Evolutionary conservation across 1,140 invertebrate genomes (phyloP).

Genomic region (Nephotettix cincticeps): DNA sequence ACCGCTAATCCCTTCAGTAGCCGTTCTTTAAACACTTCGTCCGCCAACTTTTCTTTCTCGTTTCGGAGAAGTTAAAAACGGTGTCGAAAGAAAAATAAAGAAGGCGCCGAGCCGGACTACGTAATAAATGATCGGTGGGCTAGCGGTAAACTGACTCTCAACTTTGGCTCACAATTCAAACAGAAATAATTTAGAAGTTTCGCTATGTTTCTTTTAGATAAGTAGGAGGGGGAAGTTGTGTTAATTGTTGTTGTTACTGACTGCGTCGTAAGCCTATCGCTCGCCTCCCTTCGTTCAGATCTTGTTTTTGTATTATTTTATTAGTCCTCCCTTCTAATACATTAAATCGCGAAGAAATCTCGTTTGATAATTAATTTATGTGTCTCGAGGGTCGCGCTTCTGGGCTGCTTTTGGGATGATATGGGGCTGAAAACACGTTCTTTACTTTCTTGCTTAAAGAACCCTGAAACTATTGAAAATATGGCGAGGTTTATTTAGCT

Average conservation of each 20-base stretch:
- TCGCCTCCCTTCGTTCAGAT: neutral
- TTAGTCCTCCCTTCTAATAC: constrained; percentile 7
- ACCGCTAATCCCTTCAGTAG: neutral
- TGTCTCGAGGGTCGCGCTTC: neutral
- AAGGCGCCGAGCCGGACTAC: constrained; percentile 5
- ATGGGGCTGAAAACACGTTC: too few species aligned
- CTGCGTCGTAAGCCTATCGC: too few species aligned
- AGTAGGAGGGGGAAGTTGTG: neutral
- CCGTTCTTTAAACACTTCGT: neutral
- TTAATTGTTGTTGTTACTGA: constrained; percentile 6
- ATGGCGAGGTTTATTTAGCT: too few species aligned
- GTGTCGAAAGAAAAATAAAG: constrained; percentile 14
- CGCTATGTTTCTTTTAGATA: constrained; percentile 24
- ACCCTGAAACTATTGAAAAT: too few species aligned
- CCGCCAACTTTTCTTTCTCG: constrained; percentile 1
- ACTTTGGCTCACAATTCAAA: constrained; percentile 18
- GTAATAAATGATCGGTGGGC: constrained; percentile 19
- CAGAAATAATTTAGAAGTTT: constrained; percentile 22
- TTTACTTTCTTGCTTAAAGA: too few species aligned
- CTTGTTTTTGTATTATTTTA: constrained; percentile 11
- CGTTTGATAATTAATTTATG: neutral
- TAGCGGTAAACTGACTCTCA: neutral
- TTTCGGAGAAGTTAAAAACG: neutral
- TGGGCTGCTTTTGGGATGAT: too few species aligned
- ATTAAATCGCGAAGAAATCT: neutral